Base-by-base conservation (phyloP, 2,797 vertebrate species). In the Hybognathus amarus region DNA sequence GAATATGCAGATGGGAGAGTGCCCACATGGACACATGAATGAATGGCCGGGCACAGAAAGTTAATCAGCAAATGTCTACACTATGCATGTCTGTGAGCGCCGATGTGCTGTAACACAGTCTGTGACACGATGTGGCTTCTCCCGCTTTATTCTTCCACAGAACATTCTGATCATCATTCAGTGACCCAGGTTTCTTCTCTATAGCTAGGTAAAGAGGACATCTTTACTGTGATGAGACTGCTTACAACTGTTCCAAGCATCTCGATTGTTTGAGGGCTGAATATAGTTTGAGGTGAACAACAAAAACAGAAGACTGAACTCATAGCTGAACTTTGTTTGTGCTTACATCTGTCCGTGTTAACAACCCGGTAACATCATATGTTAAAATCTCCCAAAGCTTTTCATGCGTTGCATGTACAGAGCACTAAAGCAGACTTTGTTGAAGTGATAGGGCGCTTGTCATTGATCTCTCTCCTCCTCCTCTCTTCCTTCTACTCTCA, bases 401-500 rank as follows among this genome's bases (percentile, higher is more conserved):
- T 12, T n/a, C n/a, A 40, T 13, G 24, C 56, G 73, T 61, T 63
- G 71, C 47, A 80, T 18, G 33, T 56, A 36, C 76, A 82, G 81
- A n/a, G n/a, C n/a, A n/a, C n/a, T n/a, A n/a, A n/a, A n/a, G n/a
- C n/a, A n/a, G n/a, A n/a, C n/a, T n/a, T n/a, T n/a, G n/a, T n/a
- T n/a, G n/a, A n/a, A n/a, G n/a, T n/a, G n/a, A n/a, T n/a, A n/a
- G n/a, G n/a, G 38, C 40, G 64, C 76, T 71, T 67, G 85, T 79
- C 87, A 88, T 88, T 87, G 84, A 85, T 88, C 85, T 87, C 47
- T 77, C 81, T 79, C 74, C 74, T 63, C n/a, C 64, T 18, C 27
- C 38, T 81, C 77, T 42, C 45, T 38, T 1, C 75, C 75, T 12
- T 78, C 40, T 59, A n/a, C 54, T 77, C 56, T 38, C 27, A 20